Conservation (phyloP, 2,797 vertebrate genomes). For the Cossypha caffra region DNA sequence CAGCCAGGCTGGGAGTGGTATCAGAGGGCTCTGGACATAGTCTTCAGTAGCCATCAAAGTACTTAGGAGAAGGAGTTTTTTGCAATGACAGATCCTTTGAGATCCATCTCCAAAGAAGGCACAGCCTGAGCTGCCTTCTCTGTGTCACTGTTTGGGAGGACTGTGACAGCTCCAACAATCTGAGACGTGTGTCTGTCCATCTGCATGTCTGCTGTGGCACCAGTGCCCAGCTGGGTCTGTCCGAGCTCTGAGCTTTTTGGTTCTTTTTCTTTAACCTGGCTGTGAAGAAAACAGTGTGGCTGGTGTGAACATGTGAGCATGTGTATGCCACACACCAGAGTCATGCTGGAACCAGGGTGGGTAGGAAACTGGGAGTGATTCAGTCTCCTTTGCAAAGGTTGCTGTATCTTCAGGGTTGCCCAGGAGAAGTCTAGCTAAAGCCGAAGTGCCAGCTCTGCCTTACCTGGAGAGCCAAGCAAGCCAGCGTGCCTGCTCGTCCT, state of each 20-base stretch:
- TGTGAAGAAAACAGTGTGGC: background rate
- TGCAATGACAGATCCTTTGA: background rate
- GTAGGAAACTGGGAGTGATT: background rate
- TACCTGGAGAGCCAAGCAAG: slow-evolving; percentile 45
- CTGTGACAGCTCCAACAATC: background rate
- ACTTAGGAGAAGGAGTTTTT: background rate
- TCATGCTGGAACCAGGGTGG: background rate
- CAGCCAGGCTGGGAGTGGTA: background rate
- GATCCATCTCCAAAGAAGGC: background rate
- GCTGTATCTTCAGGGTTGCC: slow-evolving; percentile 2
- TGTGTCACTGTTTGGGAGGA: background rate
- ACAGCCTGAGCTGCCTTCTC: background rate
- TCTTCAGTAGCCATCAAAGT: background rate
- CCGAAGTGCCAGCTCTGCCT: slow-evolving; percentile 68
- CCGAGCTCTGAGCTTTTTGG: background rate
- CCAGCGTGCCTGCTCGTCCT: slow-evolving; percentile 45
- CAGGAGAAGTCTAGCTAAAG: slow-evolving; percentile 29
- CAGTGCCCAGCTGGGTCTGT: background rate
- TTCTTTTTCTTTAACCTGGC: background rate
- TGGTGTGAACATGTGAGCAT: background rate
- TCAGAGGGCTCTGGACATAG: background rate
- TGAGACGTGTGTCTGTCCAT: background rate
- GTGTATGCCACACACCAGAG: rapidly evolving
- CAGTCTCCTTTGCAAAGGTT: background rate
- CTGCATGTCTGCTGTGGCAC: background rate